These are phyloP conservation scores for Pantherophis alleghaniensis DNA, from an alignment of 2,797 vertebrate genomes.

Conservation along the genomic window DNA sequence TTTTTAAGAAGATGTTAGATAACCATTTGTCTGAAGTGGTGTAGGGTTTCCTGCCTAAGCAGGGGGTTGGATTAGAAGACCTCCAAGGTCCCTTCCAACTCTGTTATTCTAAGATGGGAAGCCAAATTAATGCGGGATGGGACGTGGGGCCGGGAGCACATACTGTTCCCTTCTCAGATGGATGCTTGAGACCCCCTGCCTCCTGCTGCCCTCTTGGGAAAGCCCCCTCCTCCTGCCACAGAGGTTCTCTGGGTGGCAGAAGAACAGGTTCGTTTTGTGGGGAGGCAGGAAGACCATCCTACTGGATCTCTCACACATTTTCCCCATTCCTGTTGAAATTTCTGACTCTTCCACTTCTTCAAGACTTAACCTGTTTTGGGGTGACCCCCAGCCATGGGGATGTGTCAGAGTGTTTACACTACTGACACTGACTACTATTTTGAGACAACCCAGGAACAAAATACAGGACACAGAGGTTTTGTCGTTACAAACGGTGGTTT, in stretches of 20 bases:
- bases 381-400: neutral
- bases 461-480: no score
- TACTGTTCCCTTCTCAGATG: neutral
- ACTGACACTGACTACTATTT: no score
- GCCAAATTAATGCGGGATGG: neutral
- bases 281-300: neutral
- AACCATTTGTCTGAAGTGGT: no score
- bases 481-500: no score
- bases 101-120: neutral
- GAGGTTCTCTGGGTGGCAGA: neutral
- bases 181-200: neutral
- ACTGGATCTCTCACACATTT: neutral
- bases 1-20: no score
- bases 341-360: neutral
- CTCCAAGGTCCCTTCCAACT: no score
- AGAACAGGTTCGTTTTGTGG: neutral
- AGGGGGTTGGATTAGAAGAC: no score
- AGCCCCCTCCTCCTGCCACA: no score
- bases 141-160: neutral
- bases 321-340: neutral
- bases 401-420: no score
- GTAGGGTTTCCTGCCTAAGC: no score
- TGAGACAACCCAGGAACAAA: no score
- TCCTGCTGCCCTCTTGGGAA: neutral
- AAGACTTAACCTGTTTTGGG: neutral